phyloP scores from a whole-genome alignment of 2,797 vertebrate genomes.

The Astyanax mexicanus region DNA sequence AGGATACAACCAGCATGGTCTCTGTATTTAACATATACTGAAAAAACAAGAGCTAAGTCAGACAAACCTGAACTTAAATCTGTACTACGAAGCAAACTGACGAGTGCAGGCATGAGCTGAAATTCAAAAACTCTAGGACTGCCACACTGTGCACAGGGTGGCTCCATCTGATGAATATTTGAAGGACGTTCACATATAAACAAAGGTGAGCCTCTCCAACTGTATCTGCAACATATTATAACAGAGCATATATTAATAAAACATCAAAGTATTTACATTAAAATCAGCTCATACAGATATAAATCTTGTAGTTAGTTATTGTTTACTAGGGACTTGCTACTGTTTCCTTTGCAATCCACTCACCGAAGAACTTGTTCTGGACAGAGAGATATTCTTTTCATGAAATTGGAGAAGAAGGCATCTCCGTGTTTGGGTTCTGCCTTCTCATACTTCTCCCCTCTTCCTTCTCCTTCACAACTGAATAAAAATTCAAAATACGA shows the following conservation, averaged over 20 bases:
- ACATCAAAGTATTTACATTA: neutral
- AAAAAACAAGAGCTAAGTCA: too few species aligned
- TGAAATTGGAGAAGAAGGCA: constrained; percentile 85
- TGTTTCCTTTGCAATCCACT: constrained; percentile 3
- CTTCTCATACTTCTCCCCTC: constrained; percentile 89
- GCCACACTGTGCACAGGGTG: constrained; percentile 81
- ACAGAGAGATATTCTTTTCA: constrained; percentile 89
- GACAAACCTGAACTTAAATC: constrained; percentile 56
- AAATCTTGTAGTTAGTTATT: too few species aligned
- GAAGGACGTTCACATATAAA: constrained; percentile 76
- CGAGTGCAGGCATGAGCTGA: constrained; percentile 92
- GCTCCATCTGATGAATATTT: constrained; percentile 52
- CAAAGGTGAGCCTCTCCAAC: constrained; percentile 82
- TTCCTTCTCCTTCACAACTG: constrained; percentile 66
- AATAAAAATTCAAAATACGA: neutral
- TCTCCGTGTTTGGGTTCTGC: constrained; percentile 79
- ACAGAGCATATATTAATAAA: neutral
- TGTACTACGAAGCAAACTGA: constrained; percentile 81
- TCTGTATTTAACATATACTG: neutral
- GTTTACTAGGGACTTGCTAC: too few species aligned
- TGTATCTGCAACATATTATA: constrained; percentile 76
- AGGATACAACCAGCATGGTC: too few species aligned
- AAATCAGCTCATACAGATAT: too few species aligned
- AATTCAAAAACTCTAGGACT: constrained; percentile 85
- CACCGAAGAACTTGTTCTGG: constrained; percentile 89